phyloP scores from a whole-genome alignment of 2,797 vertebrate species.

The Pangasius sanitwongsei region DNA sequence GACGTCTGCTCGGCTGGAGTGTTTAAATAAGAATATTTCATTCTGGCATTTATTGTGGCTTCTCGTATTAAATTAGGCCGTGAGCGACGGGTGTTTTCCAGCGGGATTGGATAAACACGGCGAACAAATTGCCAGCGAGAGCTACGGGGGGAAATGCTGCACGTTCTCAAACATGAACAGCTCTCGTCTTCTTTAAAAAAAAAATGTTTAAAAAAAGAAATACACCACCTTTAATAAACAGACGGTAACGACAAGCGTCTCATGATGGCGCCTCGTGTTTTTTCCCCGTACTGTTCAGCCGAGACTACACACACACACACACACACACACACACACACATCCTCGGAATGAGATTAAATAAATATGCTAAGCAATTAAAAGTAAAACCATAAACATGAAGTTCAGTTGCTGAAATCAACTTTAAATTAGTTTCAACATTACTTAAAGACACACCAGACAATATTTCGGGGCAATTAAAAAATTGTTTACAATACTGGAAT shows the following conservation, averaged over 20 bases:
- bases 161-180: background rate
- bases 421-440: conserved; percentile 8
- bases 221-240: conserved; percentile 3
- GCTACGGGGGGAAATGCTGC: background rate
- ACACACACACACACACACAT: background rate
- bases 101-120: conserved; percentile 50
- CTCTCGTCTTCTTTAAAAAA: background rate
- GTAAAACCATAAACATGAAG: conserved; percentile 2
- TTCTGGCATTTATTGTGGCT: conserved; percentile 46
- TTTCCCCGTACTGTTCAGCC: background rate
- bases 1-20: conserved; percentile 38
- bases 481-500: background rate
- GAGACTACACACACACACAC: background rate
- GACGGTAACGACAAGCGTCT: background rate
- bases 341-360: background rate
- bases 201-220: too few species aligned
- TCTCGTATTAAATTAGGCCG: conserved; percentile 50
- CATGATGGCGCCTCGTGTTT: background rate
- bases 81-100: conserved; percentile 45
- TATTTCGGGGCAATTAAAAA: conserved; percentile 1
- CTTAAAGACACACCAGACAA: background rate
- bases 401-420: conserved; percentile 10
- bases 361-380: conserved; percentile 11
- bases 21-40: conserved; percentile 53
- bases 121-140: conserved; percentile 36